Percentiles rank a stretch among this genome's conserved stretches.
Conservation (phyloP, 2,797 vertebrate genomes). For the Loris lydekkerianus region DNA sequence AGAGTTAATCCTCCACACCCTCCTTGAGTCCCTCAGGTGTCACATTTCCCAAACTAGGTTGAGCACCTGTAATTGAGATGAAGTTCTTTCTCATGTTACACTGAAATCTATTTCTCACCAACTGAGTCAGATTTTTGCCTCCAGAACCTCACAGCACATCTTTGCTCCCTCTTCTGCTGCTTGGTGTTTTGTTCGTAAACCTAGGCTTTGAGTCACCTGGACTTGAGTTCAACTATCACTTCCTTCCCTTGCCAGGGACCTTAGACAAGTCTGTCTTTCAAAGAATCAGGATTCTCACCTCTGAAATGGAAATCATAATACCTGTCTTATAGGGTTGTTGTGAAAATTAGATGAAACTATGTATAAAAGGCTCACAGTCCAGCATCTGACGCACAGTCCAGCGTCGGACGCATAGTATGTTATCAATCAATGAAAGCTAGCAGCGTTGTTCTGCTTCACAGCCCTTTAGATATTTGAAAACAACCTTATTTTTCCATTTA, state of each 20-base stretch:
- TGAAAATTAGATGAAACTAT: background rate
- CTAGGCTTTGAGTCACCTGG: background rate
- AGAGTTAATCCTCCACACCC: background rate
- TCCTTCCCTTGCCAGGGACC: background rate
- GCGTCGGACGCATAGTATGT: background rate
- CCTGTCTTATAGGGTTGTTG: background rate
- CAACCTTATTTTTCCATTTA: background rate
- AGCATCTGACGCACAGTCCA: background rate
- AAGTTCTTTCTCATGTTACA: slow-evolving; percentile 60
- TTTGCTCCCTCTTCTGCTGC: background rate
- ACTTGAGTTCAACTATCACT: background rate
- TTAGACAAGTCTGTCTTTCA: background rate
- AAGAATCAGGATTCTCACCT: background rate
- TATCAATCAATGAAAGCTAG: background rate
- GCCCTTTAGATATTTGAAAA: slow-evolving; percentile 24
- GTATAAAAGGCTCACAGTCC: background rate
- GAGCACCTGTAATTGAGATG: slow-evolving; percentile 51
- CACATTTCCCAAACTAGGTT: slow-evolving; percentile 43
- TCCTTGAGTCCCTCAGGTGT: slow-evolving; percentile 21
- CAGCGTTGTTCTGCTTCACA: background rate
- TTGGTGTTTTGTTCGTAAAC: background rate
- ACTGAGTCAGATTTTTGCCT: slow-evolving; percentile 32
- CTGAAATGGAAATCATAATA: background rate
- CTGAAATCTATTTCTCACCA: slow-evolving; percentile 71
- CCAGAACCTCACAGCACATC: background rate